A percentile compares a stretch with the other conserved stretches of the same genome.
These are phyloP conservation scores for Rhinella marina DNA, from an alignment of 2,797 vertebrate genomes.

Conservation along the genomic window DNA sequence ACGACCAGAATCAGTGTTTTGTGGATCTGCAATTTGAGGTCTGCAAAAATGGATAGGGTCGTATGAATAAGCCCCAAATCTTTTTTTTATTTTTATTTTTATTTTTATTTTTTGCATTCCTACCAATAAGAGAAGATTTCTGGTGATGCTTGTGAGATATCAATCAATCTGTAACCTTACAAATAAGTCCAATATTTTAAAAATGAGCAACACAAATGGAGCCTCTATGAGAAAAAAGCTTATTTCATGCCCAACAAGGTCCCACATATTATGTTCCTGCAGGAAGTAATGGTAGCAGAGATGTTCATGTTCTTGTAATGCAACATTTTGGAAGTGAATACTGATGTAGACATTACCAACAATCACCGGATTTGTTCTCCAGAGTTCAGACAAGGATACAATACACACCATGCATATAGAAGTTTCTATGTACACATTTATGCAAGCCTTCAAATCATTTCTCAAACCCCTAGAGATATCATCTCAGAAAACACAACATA, in stretches of 20 bases:
- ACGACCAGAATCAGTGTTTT: too few species aligned
- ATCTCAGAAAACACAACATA: constrained; percentile 10
- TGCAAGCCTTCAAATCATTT: neutral
- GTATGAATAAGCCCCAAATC: neutral
- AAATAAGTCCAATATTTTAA: constrained; percentile 32
- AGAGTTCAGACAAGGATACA: neutral
- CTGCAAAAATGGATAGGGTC: too few species aligned
- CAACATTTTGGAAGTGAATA: constrained; percentile 37
- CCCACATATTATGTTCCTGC: constrained; percentile 29
- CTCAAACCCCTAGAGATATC: constrained; percentile 21
- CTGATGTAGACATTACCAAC: constrained; percentile 39
- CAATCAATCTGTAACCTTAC: neutral
- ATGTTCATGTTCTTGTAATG: constrained; percentile 43
- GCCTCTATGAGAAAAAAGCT: constrained; percentile 2
- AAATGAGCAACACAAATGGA: constrained; percentile 27
- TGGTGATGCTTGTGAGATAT: neutral
- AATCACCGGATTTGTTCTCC: constrained; percentile 29
- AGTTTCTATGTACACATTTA: neutral
- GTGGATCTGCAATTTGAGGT: too few species aligned
- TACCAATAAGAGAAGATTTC: neutral
- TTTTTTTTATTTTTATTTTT: neutral
- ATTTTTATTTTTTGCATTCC: neutral
- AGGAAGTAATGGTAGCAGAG: constrained; percentile 31
- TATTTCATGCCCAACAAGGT: constrained; percentile 23
- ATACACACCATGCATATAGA: constrained; percentile 4